Evolutionary conservation across 1,140 invertebrate genomes (phyloP).

Genomic region (Apis dorsata): DNA sequence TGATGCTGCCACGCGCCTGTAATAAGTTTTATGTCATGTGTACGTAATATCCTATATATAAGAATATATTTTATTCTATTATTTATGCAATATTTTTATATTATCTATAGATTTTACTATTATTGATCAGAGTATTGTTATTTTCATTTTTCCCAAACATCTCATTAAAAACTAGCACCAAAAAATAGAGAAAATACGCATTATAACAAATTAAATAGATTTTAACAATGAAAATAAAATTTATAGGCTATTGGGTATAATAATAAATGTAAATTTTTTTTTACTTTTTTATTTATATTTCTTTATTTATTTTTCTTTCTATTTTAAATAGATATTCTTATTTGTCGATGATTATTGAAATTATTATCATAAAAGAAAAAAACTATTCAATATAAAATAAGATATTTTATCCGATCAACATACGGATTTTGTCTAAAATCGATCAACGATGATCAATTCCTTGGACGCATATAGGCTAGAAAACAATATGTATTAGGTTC

Average conservation of each 20-base stretch:
- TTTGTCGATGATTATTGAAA: too few relatives aligned
- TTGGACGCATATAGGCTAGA: neutral
- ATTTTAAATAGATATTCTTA: neutral
- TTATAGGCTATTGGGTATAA: too few relatives aligned
- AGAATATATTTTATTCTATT: neutral
- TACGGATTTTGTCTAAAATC: neutral
- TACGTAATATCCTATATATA: neutral
- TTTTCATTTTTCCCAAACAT: neutral
- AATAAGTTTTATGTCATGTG: slow-evolving; percentile 1
- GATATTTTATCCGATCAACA: too few relatives aligned
- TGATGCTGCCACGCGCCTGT: slow-evolving; percentile 10
- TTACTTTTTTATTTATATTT: neutral
- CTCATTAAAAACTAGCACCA: neutral
- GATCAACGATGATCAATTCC: neutral
- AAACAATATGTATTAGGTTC: neutral
- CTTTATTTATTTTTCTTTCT: neutral
- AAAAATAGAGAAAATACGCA: neutral
- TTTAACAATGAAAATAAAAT: neutral
- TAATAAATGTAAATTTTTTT: neutral
- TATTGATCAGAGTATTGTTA: neutral
- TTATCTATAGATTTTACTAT: neutral
- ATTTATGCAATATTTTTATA: neutral
- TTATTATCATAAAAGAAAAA: too few relatives aligned
- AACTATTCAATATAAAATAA: neutral
- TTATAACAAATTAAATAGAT: neutral